These are phyloP conservation scores for Natator depressus DNA, from an alignment of 2,113 vertebrate genomes.

Conservation along the genomic window DNA sequence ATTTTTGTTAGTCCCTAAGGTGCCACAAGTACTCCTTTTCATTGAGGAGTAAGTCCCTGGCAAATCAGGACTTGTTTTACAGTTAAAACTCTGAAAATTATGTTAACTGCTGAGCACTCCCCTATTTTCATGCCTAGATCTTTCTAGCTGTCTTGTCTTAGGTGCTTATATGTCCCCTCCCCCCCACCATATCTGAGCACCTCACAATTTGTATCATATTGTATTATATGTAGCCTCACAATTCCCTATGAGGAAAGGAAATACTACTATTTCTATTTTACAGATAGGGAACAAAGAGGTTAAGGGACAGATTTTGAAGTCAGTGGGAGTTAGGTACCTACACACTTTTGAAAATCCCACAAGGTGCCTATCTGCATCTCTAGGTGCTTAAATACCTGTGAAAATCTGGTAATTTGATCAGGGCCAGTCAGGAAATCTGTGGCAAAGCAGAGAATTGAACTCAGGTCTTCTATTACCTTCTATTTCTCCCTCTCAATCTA, in stretches of 20 bases:
- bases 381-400: background rate
- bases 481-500: background rate
- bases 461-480: background rate
- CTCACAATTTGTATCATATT: background rate
- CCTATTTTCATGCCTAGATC: background rate
- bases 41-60: background rate
- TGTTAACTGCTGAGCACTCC: background rate
- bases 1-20: no score
- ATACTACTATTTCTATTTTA: background rate
- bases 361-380: constrained; percentile 40
- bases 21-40: background rate
- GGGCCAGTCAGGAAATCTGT: background rate
- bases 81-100: background rate
- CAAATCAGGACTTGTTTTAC: background rate
- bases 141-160: background rate
- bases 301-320: background rate
- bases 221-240: background rate
- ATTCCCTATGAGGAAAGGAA: background rate
- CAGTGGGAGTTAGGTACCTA: background rate
- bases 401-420: background rate
- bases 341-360: background rate
- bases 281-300: background rate
- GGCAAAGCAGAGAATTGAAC: background rate
- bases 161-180: background rate
- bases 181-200: background rate